Evolutionary conservation across 2,797 vertebrate species (phyloP).

Genomic region (Propithecus perrieri): DNA sequence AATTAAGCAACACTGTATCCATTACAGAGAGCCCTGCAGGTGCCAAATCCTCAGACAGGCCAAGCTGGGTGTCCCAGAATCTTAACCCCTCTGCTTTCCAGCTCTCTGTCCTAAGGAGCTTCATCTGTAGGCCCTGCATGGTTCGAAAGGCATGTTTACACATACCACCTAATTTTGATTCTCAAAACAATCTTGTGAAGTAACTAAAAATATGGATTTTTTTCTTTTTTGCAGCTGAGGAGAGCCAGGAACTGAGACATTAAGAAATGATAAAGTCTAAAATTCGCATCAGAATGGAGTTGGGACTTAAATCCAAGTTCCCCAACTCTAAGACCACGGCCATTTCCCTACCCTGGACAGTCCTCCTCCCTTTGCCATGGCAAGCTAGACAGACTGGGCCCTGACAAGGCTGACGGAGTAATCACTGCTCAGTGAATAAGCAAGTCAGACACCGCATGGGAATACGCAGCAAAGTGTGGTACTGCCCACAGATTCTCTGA

Average conservation of each 20-base stretch:
- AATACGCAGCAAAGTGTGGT: fast-evolving
- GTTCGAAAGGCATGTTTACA: background rate
- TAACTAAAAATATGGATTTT: background rate
- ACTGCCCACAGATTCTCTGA: background rate
- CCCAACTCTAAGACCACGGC: fast-evolving
- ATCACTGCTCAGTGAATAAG: fast-evolving
- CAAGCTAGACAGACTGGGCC: background rate
- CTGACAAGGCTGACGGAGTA: too few species aligned
- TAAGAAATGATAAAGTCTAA: fast-evolving
- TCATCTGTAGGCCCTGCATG: background rate
- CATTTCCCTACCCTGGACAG: fast-evolving
- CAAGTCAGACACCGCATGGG: fast-evolving
- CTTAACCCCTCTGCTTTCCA: background rate
- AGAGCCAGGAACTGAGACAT: background rate
- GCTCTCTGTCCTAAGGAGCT: background rate
- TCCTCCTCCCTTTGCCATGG: background rate
- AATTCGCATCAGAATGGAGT: background rate
- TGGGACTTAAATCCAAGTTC: background rate
- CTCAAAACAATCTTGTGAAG: background rate
- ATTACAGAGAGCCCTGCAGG: background rate
- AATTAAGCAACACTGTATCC: background rate
- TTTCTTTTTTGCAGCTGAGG: background rate
- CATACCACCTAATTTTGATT: too few species aligned
- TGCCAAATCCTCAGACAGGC: background rate
- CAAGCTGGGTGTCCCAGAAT: too few species aligned